Conservation (phyloP, 2,888 invertebrate genomes). For the Abrostola triplasia region DNA sequence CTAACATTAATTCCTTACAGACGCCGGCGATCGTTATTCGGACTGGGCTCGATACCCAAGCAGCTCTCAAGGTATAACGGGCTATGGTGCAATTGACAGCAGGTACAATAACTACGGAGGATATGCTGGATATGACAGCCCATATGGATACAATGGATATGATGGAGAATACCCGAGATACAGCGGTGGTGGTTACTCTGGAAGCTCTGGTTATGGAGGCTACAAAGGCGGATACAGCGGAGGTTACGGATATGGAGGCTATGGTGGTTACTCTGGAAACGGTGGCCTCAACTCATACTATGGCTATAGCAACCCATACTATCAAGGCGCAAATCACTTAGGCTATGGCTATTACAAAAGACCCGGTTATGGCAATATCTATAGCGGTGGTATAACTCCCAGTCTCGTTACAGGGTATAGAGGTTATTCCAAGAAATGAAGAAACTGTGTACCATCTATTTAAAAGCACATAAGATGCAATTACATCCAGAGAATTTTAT, state of each 20-base stretch:
- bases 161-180: slow-evolving; percentile 9
- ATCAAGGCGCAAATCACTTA: slow-evolving; percentile 86
- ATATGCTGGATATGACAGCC: slow-evolving; percentile 56
- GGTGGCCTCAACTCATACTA: slow-evolving; percentile 88
- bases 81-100: slow-evolving; percentile 72
- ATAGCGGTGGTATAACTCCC: slow-evolving; percentile 80
- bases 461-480: neutral
- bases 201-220: slow-evolving; percentile 18
- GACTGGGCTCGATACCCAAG: slow-evolving; percentile 75
- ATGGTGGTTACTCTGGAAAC: slow-evolving; percentile 89
- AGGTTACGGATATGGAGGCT: slow-evolving; percentile 66
- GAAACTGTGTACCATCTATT: too few species aligned
- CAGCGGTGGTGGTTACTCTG: slow-evolving; percentile 14
- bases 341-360: slow-evolving; percentile 89
- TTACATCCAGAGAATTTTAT: slow-evolving; percentile 42
- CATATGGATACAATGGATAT: slow-evolving; percentile 10
- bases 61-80: slow-evolving; percentile 62
- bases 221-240: slow-evolving; percentile 32
- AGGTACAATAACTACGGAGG: slow-evolving; percentile 64
- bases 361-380: slow-evolving; percentile 77
- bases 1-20: slow-evolving; percentile 54
- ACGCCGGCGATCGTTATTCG: slow-evolving; percentile 67
- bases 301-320: slow-evolving; percentile 88
- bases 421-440: slow-evolving; percentile 80
- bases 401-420: slow-evolving; percentile 85